Evolutionary conservation across 2,797 vertebrate genomes (phyloP).

Genomic region (Oreochromis grahami): DNA sequence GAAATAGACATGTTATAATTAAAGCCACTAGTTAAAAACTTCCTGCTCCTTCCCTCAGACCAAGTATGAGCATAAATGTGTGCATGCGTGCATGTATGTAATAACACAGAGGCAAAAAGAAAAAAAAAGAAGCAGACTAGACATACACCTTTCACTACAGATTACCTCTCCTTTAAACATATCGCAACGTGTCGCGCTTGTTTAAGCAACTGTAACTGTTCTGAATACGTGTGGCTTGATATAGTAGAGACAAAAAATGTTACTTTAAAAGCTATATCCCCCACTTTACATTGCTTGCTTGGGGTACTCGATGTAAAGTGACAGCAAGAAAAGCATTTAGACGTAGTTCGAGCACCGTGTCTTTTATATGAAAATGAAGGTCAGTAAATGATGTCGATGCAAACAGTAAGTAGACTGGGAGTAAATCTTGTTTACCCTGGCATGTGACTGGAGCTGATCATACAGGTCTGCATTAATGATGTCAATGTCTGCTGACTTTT

Average conservation of each 20-base stretch:
- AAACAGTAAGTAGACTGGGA: background rate
- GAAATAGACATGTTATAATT: constrained; percentile 99
- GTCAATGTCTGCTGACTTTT: constrained; percentile 69
- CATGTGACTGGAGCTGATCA: constrained; percentile 61
- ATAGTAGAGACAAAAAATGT: background rate
- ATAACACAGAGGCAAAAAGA: constrained; percentile 31
- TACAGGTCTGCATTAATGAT: constrained; percentile 66
- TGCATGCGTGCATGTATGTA: background rate
- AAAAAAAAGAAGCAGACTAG: constrained; percentile 75
- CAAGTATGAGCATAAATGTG: constrained; percentile 56
- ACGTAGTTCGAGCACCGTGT: background rate
- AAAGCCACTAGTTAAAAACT: constrained; percentile 99
- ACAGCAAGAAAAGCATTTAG: background rate
- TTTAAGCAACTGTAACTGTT: background rate
- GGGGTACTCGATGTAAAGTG: background rate
- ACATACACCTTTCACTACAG: constrained; percentile 47
- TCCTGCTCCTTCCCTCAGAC: constrained; percentile 89
- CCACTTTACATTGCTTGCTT: background rate
- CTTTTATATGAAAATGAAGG: background rate
- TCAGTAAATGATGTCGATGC: background rate
- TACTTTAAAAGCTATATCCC: background rate
- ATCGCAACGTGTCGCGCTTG: background rate
- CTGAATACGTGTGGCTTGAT: background rate
- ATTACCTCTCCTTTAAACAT: background rate
- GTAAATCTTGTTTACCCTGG: background rate